Evolutionary conservation across 1,140 invertebrate genomes (phyloP), one percentile per base, ranked within the genome.

Genomic region (Catajapyx aquilonaris): DNA sequence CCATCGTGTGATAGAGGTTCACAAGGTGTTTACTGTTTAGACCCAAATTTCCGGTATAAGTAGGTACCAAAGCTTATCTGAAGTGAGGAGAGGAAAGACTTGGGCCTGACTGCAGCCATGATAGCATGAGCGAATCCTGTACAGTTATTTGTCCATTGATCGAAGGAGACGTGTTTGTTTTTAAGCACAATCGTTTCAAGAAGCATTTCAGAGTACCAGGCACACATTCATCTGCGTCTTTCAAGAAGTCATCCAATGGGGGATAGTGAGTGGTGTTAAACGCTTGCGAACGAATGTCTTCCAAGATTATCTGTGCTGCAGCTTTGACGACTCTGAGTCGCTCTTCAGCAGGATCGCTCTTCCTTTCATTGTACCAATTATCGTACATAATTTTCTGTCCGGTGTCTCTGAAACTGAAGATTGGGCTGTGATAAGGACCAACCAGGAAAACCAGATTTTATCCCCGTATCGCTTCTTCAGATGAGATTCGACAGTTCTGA

Each of bases 401-500:
- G 23, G 21, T 30, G 21, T 30, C 22, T 41, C 17, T 38, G 39
- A 41, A 40, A 25, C 37, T 15, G 4, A 40, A n/a, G 5, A 40
- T 23, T 38, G 7, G 17, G 13, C 13, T 40, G 19, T 20, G 37
- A 15, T 22, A 11, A n/a, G 13, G 20, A 13, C 28, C 37, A 39
- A 28, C 23, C 28, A 16, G 28, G 33, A 15, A 30, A 44, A 19
- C 32, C 15, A 30, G n/a, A 41, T 41, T 9, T 41, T 38, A 9
- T 41, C 39, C 7, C 39, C 39, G 21, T 42, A 42, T 10, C 20
- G 37, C 43, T 43, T 40, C 30, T 25, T 33, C 3, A 43, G 35
- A 10, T 39, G 41, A 31, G 10, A 20, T 43, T 44, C 38, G 19
- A 43, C 34, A 20, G 34, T 43, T 25, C 41, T 43, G 18, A 39